Base-by-base conservation (phyloP, 1,140 invertebrate genomes). In the Luehdorfia chinensis region DNA sequence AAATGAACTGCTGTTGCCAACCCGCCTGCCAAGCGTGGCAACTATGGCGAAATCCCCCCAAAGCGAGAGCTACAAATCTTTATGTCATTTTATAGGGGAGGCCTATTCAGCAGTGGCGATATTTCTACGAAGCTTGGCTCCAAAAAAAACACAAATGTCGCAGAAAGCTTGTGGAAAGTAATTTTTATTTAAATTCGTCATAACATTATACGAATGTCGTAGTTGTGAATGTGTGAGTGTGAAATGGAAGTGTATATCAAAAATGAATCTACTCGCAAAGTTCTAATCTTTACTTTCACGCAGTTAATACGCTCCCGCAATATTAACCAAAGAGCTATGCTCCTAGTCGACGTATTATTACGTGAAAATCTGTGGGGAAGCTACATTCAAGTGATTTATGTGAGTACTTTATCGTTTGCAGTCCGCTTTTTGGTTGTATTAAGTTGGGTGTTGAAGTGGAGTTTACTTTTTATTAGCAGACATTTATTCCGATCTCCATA, bases 361-460 rank as follows among this genome's bases (percentile, higher is more conserved):
- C 36, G 36, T 39, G 36, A 39, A 39, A 39, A 39, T 39, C 36
- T 39, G 21, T 13, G 36, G 36, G 36, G 36, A 39, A 39, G 36
- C 36, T 25, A 39, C 36, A 39, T 39, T 39, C 36, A 39, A 39
- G 19, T 39, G 36, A 39, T 39, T 39, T 39, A 39, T 39, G 21
- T 25, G 6, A 39, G 36, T 39, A 39, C 36, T 39, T 39, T 39
- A 39, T 39, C 21, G 36, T 39, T 39, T 39, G 36, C 36, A 19
- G 9, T 11, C 11, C 36, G 36, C 36, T 23, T 36, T 39, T 39
- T 23, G 36, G 36, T 12, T 39, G 9, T 19, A 19, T 39, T 23
- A 39, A 14, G 19, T 39, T 9, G 36, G 13, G 36, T 27, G 36
- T 39, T 23, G 33, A 23, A 39, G 19, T 39, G 36, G 12, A 39